Base-by-base conservation (phyloP, 2,113 vertebrate species). In the Burhinus bistriatus region DNA sequence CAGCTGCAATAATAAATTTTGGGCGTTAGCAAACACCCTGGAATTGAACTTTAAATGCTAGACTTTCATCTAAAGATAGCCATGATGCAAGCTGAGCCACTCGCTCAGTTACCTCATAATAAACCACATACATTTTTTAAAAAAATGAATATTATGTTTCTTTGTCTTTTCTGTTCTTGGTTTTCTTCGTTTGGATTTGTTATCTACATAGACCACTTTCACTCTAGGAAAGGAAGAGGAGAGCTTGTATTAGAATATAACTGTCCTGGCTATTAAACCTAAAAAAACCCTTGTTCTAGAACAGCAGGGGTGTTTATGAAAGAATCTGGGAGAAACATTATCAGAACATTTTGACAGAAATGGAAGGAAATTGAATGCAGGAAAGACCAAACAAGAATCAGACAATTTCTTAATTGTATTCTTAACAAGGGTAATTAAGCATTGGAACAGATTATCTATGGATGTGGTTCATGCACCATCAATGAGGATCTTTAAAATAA, bases 381-480 rank as follows among this genome's bases (percentile, higher is more conserved):
- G 11, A 91, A 93, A 96, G 87, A 94, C 82, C 90, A 97, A 71
- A 64, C 15, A 75, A 40, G 71, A 97, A 94, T 61, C 78, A 83
- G 61, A 79, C 11, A 47, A 92, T 91, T 87, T 93, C 87, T 95
- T 94, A 71, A 87, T 84, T 97, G 73, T 96, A 40, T 92, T 96
- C 70, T 96, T 95, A 95, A 91, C 45, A 68, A 68, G 49, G 65
- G 59, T 95, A 93, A 97, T 97, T 96, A 95, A 90, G 34, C 72
- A 69, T 19, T 92, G 89, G 83, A 92, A 89, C 65, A 79, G 77
- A 89, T 87, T 93, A 95, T 62, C 92, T 87, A 92, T 76, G 95
- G 61, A 93, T 75, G 80, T 83, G 69, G 69, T 82, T 95, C 89
- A 61, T 57, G 52, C 73, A 42, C 61, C 52, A n/a, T 87, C 68